Base-by-base conservation (phyloP, 2,797 vertebrate genomes). In the Bufotes viridis region DNA sequence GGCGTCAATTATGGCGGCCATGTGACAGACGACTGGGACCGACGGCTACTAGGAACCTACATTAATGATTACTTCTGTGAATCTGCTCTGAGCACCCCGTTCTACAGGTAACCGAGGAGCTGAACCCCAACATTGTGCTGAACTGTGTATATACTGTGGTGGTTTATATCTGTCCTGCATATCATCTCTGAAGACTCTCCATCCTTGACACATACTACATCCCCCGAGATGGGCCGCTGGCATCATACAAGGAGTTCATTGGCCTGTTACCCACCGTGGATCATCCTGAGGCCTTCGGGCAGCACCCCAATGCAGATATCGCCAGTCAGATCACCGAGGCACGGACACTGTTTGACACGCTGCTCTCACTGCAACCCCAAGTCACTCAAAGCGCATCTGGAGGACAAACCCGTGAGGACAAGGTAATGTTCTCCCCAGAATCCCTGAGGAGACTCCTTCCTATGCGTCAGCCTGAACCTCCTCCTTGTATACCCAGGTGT, bases 41-140 rank as follows among this genome's bases (percentile, higher is more conserved):
- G 96, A 10, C 96, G 97, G 29, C 95, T 98, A 81, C 94, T 98
- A 3, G 95, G 91, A 85, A 97, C 97, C 6, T 97, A 98, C 92
- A 97, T 97, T 93, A 96, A 95, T 11, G 96, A 97, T 90, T 97
- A 96, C 90, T 98, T 98, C 94, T 96, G 95, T 87, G 96, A 97
- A 0, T 94, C 91, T 51, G 91, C 94, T 2, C 58, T 97, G 15
- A 92, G 70, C 7, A 90, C 93, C 42, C 91, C 94, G 0, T 95
- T 87, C 90, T 97, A 95, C 93, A 96, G 93, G 97, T 97, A 80
- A 88, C 63, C 1, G 22, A 42, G 2, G 34, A 8, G 29, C 13
- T 42, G 2, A 17, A 49, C 63, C 26, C 17, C 6, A 24, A 9
- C 53, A 24, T 13, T 61, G 24, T 15, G 58, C 22, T 78, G 74